A percentile compares a stretch with the other conserved stretches of the same genome.
phyloP scores from a whole-genome alignment of 2,797 vertebrate species.

The Antennarius maculatus region DNA sequence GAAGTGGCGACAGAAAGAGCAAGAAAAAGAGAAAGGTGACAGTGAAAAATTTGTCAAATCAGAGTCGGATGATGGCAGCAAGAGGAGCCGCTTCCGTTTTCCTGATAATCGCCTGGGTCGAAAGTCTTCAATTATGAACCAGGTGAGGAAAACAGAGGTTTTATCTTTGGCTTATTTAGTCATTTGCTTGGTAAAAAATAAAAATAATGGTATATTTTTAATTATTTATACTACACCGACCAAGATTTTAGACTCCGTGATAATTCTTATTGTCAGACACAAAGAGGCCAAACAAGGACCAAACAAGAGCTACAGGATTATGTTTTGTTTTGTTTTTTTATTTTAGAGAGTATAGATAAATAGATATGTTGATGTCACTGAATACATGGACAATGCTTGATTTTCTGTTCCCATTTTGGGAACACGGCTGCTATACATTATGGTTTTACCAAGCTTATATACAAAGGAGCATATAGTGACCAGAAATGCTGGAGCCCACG shows the following conservation, averaged over 20 bases:
- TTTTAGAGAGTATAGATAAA: conserved; percentile 16
- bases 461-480: conserved; percentile 32
- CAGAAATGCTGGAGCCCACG: conserved; percentile 38
- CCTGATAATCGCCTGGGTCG: conserved; percentile 95
- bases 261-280: conserved; percentile 13
- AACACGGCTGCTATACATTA: conserved; percentile 16
- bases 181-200: neutral
- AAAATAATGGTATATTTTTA: neutral
- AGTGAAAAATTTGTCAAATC: conserved; percentile 98
- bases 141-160: conserved; percentile 80
- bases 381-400: neutral
- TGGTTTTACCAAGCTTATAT: conserved; percentile 8
- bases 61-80: conserved; percentile 95
- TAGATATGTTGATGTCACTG: neutral
- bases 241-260: neutral
- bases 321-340: conserved; percentile 10
- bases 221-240: neutral
- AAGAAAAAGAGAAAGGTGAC: conserved; percentile 96
- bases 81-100: conserved; percentile 90
- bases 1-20: conserved; percentile 93
- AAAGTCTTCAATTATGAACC: conserved; percentile 98
- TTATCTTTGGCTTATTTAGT: neutral
- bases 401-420: neutral
- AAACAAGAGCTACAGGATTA: conserved; percentile 9
- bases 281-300: conserved; percentile 3